Evolutionary conservation across 2,888 invertebrate genomes (phyloP), one percentile per base, ranked within the genome.

Genomic region (Xylota segnis): DNA sequence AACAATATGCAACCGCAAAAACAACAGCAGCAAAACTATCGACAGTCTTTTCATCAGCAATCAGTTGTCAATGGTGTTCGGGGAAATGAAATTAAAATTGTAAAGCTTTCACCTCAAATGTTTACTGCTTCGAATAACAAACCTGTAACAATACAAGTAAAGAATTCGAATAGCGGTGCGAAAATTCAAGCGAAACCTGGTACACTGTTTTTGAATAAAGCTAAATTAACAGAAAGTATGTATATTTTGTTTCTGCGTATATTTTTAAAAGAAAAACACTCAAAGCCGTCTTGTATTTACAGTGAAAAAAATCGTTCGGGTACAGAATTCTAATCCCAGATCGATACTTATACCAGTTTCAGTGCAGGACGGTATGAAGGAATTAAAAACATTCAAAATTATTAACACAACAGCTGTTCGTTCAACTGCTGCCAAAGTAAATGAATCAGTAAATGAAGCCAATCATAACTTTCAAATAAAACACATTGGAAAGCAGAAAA

Each of bases 301-400:
- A 88, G 88, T 87, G 47, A 88, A 87, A 65, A 89, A 89, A 83
- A 61, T 89, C 16, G 87, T 89, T 47, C 89, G 88, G 14, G 87
- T 88, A 6, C 89, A 89, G 74, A 89, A 88, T 72, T 63, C 83
- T 32, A 94, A 94, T 89, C 93, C 94, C 4, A 92, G 96, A 14
- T 95, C 96, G 0, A 95, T 96, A 82, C 92, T 96, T 14, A 92
- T 96, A 23, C 96, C 96, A 0, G 94, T 96, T 5, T 95, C 94
- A 40, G 92, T 95, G 59, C 95, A 95, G 88, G 94, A 95, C 79
- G 95, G 23, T 2, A 23, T 95, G 92, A 95, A 95, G 91, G 95
- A 95, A 90, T 93, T 96, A 74, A 95, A 94, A 88, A 94, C 95
- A 0, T 95, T 95, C 74, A 95, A 96, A 92, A 95, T 96, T 72